These are phyloP conservation scores for Clarias gariepinus DNA, from an alignment of 2,113 vertebrate genomes.

Conservation along the genomic window DNA sequence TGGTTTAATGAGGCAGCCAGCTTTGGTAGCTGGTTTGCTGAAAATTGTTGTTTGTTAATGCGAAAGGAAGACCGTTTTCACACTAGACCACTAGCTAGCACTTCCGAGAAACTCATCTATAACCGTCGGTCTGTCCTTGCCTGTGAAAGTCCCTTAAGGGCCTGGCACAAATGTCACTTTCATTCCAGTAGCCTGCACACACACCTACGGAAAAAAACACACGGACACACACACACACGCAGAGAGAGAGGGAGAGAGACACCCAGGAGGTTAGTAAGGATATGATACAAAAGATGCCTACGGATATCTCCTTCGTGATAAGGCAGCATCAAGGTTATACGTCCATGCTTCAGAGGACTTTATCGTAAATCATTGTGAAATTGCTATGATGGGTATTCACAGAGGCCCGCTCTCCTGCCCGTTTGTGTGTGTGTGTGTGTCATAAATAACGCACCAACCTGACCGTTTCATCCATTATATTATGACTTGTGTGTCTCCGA, in stretches of 20 bases:
- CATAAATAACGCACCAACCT: slow-evolving; percentile 70
- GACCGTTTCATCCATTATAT: slow-evolving; percentile 68
- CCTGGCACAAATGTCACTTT: slow-evolving; percentile 64
- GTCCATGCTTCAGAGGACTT: slow-evolving; percentile 60
- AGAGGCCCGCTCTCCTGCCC: slow-evolving; percentile 49
- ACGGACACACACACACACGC: slow-evolving; percentile 53
- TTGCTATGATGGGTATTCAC: slow-evolving; percentile 72
- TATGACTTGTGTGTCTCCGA: slow-evolving; percentile 54
- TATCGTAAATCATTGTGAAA: slow-evolving; percentile 73
- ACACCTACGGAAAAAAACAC: slow-evolving; percentile 25
- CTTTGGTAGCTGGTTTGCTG: slow-evolving; percentile 34
- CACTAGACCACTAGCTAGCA: slow-evolving; percentile 30
- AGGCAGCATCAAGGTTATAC: slow-evolving; percentile 73
- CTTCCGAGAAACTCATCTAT: slow-evolving; percentile 40
- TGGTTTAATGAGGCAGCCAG: slow-evolving; percentile 17
- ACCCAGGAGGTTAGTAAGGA: slow-evolving; percentile 47
- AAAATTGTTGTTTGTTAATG: slow-evolving; percentile 47
- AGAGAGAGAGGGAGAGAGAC: background rate
- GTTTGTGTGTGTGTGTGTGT: slow-evolving; percentile 37
- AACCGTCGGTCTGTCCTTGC: slow-evolving; percentile 44
- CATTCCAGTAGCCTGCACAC: slow-evolving; percentile 46
- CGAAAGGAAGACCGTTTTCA: background rate
- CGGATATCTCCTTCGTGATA: slow-evolving; percentile 70
- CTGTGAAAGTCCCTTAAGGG: slow-evolving; percentile 53
- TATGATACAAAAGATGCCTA: slow-evolving; percentile 65